These are phyloP conservation scores for Origma solitaria DNA, from an alignment of 2,113 vertebrate species.

Conservation along the genomic window DNA sequence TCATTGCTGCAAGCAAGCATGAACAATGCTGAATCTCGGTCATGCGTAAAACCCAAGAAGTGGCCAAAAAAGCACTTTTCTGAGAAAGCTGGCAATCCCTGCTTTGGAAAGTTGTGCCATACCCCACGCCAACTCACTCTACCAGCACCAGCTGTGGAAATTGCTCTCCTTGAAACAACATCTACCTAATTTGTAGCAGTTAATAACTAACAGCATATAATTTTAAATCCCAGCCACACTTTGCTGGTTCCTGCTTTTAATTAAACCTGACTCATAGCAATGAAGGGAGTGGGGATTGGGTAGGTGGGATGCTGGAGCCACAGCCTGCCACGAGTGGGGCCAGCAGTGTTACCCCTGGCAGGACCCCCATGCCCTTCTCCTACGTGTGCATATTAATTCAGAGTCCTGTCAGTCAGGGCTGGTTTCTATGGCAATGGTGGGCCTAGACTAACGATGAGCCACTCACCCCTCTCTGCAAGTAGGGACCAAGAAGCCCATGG, in stretches of 20 bases:
- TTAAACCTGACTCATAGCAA: background rate
- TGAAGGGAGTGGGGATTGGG: background rate
- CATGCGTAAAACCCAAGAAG: slow-evolving; percentile 14
- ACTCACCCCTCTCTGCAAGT: background rate
- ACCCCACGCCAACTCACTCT: background rate
- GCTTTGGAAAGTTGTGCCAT: background rate
- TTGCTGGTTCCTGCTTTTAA: slow-evolving; percentile 32
- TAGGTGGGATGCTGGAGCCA: background rate
- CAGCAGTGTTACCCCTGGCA: background rate
- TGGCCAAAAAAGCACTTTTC: background rate
- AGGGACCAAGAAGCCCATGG: fast-evolving
- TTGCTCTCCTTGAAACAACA: background rate
- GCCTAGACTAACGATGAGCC: background rate
- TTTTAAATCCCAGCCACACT: slow-evolving; percentile 30
- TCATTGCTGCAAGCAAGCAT: slow-evolving; percentile 34
- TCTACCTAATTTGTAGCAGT: slow-evolving; percentile 49
- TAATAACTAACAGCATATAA: slow-evolving; percentile 35
- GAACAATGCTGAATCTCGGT: slow-evolving; percentile 28
- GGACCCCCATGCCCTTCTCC: background rate
- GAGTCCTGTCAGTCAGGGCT: background rate
- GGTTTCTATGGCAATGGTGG: background rate
- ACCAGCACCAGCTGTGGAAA: background rate
- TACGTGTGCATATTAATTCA: background rate
- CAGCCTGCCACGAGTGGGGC: background rate
- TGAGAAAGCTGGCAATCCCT: background rate